Evolutionary conservation across 2,113 vertebrate genomes (phyloP).

Genomic region (Brevimyrus niger): DNA sequence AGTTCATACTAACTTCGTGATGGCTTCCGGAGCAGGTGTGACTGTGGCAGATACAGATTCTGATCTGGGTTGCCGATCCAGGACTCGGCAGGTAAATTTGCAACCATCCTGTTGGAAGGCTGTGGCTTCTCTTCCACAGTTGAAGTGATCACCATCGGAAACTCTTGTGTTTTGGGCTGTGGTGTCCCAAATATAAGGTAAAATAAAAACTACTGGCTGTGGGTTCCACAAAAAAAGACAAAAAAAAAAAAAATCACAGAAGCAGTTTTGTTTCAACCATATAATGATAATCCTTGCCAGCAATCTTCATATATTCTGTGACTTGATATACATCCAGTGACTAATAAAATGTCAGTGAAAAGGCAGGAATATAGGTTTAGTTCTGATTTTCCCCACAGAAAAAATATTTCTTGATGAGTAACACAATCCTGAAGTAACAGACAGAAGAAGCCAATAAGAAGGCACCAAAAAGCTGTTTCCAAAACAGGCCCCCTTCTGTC

Average conservation of each 20-base stretch:
- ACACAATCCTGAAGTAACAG: slow-evolving; percentile 53
- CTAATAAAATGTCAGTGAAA: slow-evolving; percentile 31
- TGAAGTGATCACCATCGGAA: slow-evolving; percentile 75
- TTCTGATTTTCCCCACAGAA: slow-evolving; percentile 27
- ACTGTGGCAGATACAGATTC: slow-evolving; percentile 48
- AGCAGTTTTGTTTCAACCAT: slow-evolving; percentile 28
- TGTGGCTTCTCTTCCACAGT: slow-evolving; percentile 66
- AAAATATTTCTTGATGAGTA: slow-evolving; percentile 37
- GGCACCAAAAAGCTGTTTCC: slow-evolving; percentile 52
- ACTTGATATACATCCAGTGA: slow-evolving; percentile 57
- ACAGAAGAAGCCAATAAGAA: slow-evolving; percentile 56
- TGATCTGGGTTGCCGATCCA: slow-evolving; percentile 62
- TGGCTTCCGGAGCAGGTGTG: slow-evolving; percentile 65
- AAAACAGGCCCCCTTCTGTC: slow-evolving; percentile 48
- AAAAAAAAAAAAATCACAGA: slow-evolving; percentile 18
- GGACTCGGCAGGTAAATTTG: slow-evolving; percentile 60
- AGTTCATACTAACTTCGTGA: slow-evolving; percentile 65
- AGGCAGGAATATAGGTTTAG: slow-evolving; percentile 32
- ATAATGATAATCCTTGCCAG: slow-evolving; percentile 45
- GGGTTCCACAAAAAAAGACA: slow-evolving; percentile 17
- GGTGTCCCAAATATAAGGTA: slow-evolving; percentile 52
- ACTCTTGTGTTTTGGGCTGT: slow-evolving; percentile 47
- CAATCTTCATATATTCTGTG: slow-evolving; percentile 37
- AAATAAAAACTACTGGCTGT: slow-evolving; percentile 33
- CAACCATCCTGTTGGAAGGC: slow-evolving; percentile 68